Percentiles rank a stretch among this genome's conserved stretches.
These are phyloP conservation scores for Hippoglossus stenolepis DNA, from an alignment of 2,113 vertebrate species.

Conservation along the genomic window DNA sequence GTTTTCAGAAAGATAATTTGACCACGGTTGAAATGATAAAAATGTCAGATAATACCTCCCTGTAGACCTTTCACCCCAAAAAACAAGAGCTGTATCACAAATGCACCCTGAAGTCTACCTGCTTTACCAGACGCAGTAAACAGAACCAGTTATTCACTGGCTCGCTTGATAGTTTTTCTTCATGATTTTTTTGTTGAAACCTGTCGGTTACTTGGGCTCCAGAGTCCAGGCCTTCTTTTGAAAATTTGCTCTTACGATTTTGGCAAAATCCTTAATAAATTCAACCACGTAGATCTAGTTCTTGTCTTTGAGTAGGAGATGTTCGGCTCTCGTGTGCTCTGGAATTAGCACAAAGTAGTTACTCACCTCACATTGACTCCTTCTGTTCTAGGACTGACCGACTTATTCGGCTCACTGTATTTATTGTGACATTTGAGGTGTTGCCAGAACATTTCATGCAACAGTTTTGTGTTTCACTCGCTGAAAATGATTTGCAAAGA, in stretches of 20 bases:
- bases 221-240: too few relatives aligned
- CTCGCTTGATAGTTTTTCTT: too few relatives aligned
- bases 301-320: too few relatives aligned
- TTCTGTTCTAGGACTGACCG: neutral
- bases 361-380: neutral
- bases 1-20: neutral
- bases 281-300: too few relatives aligned
- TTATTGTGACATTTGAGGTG: neutral
- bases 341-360: too few relatives aligned
- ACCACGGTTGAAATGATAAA: neutral
- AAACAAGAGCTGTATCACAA: neutral
- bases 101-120: neutral
- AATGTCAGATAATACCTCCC: neutral
- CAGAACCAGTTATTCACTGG: too few relatives aligned
- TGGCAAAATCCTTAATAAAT: too few relatives aligned
- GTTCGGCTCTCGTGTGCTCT: too few relatives aligned
- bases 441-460: neutral
- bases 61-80: neutral
- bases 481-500: neutral
- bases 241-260: too few relatives aligned
- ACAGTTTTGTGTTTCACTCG: neutral
- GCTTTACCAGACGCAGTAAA: too few relatives aligned
- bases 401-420: neutral
- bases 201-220: too few relatives aligned
- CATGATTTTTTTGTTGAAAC: too few relatives aligned